phyloP scores from a whole-genome alignment of 2,113 vertebrate genomes.

The Arenaria interpres region DNA sequence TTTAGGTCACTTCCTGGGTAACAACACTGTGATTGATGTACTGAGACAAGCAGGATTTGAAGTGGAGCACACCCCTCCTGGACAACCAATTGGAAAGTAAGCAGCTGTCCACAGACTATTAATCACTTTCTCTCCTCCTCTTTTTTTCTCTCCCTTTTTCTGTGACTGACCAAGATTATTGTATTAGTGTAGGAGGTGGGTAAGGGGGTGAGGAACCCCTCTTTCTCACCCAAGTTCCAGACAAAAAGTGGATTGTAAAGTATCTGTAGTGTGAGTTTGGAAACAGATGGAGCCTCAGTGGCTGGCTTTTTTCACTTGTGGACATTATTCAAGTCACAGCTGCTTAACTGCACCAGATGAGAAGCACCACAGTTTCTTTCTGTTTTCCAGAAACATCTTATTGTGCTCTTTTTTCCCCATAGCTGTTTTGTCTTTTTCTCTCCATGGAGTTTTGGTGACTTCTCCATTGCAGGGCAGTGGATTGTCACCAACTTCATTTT shows the following conservation, averaged over 20 bases:
- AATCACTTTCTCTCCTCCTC: slow-evolving; percentile 8
- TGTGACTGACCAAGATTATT: slow-evolving; percentile 6
- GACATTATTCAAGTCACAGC: not conserved
- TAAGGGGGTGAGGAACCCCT: not conserved
- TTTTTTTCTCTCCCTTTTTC: slow-evolving; percentile 14
- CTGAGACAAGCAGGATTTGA: slow-evolving; percentile 92
- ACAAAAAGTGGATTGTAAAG: not conserved
- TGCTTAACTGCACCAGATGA: not conserved
- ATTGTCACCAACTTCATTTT: not conserved
- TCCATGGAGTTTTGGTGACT: not conserved
- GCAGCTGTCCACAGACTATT: slow-evolving; percentile 49
- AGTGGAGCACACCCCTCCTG: slow-evolving; percentile 88
- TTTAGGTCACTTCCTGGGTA: slow-evolving; percentile 97
- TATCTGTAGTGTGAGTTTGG: not conserved
- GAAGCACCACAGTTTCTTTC: not conserved
- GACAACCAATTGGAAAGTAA: slow-evolving; percentile 85
- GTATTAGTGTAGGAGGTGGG: not conserved
- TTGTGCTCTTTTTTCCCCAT: not conserved
- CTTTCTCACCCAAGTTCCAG: not conserved
- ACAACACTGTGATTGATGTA: slow-evolving; percentile 96
- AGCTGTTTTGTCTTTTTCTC: not conserved
- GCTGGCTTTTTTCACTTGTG: not conserved
- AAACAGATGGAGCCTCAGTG: not conserved
- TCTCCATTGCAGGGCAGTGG: not conserved
- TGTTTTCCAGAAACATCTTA: not conserved